Base-by-base conservation (phyloP, 1,140 invertebrate species). In the Phthorimaea operculella region DNA sequence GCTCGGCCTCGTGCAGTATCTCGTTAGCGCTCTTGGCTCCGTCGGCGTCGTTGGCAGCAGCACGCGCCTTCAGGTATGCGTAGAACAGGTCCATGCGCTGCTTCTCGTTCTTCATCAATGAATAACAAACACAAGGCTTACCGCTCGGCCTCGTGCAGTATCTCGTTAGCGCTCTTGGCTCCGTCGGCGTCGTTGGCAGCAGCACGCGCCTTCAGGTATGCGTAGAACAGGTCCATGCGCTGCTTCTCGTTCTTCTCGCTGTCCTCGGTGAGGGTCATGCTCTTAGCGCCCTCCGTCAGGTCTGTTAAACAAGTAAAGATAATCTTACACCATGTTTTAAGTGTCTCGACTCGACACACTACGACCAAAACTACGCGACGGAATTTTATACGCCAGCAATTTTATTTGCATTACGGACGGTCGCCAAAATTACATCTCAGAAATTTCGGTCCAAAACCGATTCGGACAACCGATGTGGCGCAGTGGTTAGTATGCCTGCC, bases 11-110 rank as follows among this genome's bases (percentile, higher is more conserved):
- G n/a, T 91, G 89, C n/a, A 97, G 68, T 34, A 99, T 84, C 64
- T 98, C 96, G 71, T 95, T 96, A 65, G 93, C 91, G 47, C 88
- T 87, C 45, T 87, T 80, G 39, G 85, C 77, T 57, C 87, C 85
- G 18, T 90, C 88, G 57, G 94, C 75, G 50, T 89, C 87, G 7
- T 89, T 89, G 16, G 89, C 86, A 63, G 92, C 90, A 7, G 90
- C 87, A 63, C 90, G 89, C 67, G 89, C 89, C 86, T 97, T 94
- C 14, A 97, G 90, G 78, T 91, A 90, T 55, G 92, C 91, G 75
- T 98, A 98, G 76, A 99, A 95, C 62, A 99, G 92, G 74, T 99
- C 95, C 87, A 99, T 93, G 58, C 98, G 92, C 81, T 99, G 97
- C 73, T 95, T 96, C 73, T 96, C 94, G 57, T 93, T 93, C 87